These are phyloP conservation scores for Drosophila nasuta DNA, from an alignment of 1,140 invertebrate genomes.

Conservation along the genomic window DNA sequence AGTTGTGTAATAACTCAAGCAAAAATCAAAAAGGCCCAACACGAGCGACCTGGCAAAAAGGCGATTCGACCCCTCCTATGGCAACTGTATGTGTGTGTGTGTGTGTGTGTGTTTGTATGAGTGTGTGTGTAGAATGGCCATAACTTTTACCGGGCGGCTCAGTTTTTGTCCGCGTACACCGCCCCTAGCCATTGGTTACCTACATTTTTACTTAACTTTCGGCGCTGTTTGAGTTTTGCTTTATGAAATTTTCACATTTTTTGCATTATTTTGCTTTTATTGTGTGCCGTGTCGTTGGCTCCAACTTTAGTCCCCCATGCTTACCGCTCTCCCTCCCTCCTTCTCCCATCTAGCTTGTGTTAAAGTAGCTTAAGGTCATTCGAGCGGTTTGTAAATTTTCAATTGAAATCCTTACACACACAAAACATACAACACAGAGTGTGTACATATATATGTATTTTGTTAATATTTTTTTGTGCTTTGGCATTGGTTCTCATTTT, in stretches of 20 bases:
- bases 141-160: slow-evolving; percentile 49
- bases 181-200: slow-evolving; percentile 60
- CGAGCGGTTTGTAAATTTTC: slow-evolving; percentile 67
- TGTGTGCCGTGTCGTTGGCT: slow-evolving; percentile 24
- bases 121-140: slow-evolving; percentile 21
- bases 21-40: slow-evolving; percentile 57
- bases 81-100: neutral
- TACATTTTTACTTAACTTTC: slow-evolving; percentile 69
- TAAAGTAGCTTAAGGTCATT: slow-evolving; percentile 68
- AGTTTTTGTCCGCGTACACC: slow-evolving; percentile 32
- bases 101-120: neutral
- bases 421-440: slow-evolving; percentile 11
- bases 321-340: neutral
- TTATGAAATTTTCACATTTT: slow-evolving; percentile 70
- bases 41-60: slow-evolving; percentile 14
- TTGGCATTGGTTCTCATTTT: slow-evolving; percentile 36
- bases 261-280: slow-evolving; percentile 49
- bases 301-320: no score
- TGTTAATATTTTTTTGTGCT: slow-evolving; percentile 14
- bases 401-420: slow-evolving; percentile 54
- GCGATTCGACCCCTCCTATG: slow-evolving; percentile 7
- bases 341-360: slow-evolving; percentile 30
- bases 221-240: slow-evolving; percentile 65
- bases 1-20: slow-evolving; percentile 69
- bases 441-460: neutral